Conservation (phyloP, 2,888 invertebrate genomes). For the Alviniconcha strummeri region DNA sequence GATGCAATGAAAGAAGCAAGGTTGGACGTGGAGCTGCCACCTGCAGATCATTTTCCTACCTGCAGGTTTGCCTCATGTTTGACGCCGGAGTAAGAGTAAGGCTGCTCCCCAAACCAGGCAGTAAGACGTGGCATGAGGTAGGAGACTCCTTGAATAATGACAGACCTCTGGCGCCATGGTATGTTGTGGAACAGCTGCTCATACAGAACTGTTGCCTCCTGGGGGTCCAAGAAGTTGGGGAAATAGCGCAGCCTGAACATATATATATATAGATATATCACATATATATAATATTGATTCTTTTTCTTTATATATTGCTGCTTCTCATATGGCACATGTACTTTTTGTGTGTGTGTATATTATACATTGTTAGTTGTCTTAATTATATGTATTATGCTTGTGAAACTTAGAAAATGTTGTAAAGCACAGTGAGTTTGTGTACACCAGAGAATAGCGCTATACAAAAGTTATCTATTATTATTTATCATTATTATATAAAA, state of each 20-base stretch:
- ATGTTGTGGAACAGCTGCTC: conserved; percentile 62
- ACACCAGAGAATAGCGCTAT: too few species aligned
- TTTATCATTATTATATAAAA: background rate
- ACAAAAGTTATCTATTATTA: conserved; percentile 5
- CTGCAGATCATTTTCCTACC: conserved; percentile 44
- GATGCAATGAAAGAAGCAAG: too few species aligned
- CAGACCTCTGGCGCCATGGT: conserved; percentile 67
- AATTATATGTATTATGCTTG: too few species aligned
- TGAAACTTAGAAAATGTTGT: too few species aligned
- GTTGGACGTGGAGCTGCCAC: too few species aligned
- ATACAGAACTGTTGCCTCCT: conserved; percentile 59
- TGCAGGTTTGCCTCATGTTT: conserved; percentile 59
- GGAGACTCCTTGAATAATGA: conserved; percentile 58
- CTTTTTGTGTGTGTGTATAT: too few species aligned
- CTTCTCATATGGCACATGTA: too few species aligned
- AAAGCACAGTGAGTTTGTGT: too few species aligned
- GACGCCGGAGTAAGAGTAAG: conserved; percentile 74
- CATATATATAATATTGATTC: background rate
- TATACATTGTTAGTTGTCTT: too few species aligned
- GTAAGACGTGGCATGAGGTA: conserved; percentile 73
- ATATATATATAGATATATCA: background rate
- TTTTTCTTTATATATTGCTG: too few species aligned
- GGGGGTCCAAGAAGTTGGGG: conserved; percentile 61
- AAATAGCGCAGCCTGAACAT: conserved; percentile 62
- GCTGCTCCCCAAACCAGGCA: conserved; percentile 75